A percentile compares a stretch with the other conserved stretches of the same genome.
phyloP scores from a whole-genome alignment of 2,888 invertebrate species.

The Erynnis tages region DNA sequence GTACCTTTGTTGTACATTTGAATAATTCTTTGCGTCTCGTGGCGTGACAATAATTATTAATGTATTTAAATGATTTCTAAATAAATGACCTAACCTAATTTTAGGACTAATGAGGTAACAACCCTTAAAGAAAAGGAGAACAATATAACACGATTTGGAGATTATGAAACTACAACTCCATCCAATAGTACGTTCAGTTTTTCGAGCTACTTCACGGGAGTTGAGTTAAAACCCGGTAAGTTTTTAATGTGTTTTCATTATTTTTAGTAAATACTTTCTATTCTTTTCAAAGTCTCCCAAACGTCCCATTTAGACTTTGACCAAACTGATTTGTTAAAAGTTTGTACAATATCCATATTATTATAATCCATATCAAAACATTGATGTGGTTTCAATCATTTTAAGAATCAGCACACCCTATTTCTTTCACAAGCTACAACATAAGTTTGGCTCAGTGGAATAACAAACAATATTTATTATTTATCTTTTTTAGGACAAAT shows the following conservation, averaged over 20 bases:
- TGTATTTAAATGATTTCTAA: neutral
- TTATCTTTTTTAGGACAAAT: no score
- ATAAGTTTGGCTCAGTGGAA: no score
- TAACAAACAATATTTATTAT: no score
- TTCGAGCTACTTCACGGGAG: conserved; percentile 63
- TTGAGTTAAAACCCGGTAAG: conserved; percentile 53
- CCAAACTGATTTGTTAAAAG: no score
- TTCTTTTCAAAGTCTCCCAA: neutral
- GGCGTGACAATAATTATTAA: conserved; percentile 2
- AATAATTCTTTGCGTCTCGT: no score
- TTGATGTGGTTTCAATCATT: no score
- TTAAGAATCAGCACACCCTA: no score
- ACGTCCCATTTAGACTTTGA: neutral
- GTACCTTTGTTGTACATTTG: no score
- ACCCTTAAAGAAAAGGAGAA: conserved; percentile 62
- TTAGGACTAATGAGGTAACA: conserved; percentile 75
- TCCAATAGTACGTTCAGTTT: conserved; percentile 61
- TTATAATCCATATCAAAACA: no score
- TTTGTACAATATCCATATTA: no score
- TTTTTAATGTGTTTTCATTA: neutral
- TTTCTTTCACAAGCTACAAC: no score
- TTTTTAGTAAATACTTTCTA: neutral
- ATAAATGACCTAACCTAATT: no score
- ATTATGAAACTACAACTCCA: conserved; percentile 49
- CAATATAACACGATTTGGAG: conserved; percentile 57